Conservation (phyloP, 2,888 invertebrate species). For the Philereme vetulata region DNA sequence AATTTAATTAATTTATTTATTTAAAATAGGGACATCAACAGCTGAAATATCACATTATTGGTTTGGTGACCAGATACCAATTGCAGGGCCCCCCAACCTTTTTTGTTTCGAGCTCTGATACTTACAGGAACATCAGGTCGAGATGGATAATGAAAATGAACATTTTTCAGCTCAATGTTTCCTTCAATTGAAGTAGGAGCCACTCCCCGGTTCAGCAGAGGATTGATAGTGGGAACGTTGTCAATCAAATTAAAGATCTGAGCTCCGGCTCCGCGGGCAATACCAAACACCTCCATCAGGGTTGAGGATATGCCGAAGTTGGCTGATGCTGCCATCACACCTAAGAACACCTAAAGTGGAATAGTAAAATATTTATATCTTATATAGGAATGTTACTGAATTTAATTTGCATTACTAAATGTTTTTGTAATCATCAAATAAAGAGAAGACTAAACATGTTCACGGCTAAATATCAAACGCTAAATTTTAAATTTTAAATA, state of each 20-base stretch:
- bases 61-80: too few relatives aligned
- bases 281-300: conserved; percentile 90
- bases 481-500: too few relatives aligned
- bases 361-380: too few relatives aligned
- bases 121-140: conserved; percentile 89
- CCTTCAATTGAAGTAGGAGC: conserved; percentile 84
- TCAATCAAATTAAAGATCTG: conserved; percentile 91
- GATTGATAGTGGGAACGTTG: conserved; percentile 89
- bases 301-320: conserved; percentile 94
- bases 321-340: conserved; percentile 88
- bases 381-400: too few relatives aligned
- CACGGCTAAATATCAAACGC: too few relatives aligned
- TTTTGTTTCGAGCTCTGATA: conserved; percentile 17
- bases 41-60: too few relatives aligned
- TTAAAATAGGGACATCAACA: too few relatives aligned
- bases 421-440: too few relatives aligned
- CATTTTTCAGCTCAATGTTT: conserved; percentile 87
- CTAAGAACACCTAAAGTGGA: conserved; percentile 89
- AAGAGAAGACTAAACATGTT: too few relatives aligned
- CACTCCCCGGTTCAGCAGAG: conserved; percentile 85
- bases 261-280: conserved; percentile 90
- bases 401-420: too few relatives aligned
- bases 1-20: too few relatives aligned
- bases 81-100: too few relatives aligned
- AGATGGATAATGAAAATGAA: conserved; percentile 92